Evolutionary conservation across 1,140 invertebrate species (phyloP).

Genomic region (Bathynomus jamesi): DNA sequence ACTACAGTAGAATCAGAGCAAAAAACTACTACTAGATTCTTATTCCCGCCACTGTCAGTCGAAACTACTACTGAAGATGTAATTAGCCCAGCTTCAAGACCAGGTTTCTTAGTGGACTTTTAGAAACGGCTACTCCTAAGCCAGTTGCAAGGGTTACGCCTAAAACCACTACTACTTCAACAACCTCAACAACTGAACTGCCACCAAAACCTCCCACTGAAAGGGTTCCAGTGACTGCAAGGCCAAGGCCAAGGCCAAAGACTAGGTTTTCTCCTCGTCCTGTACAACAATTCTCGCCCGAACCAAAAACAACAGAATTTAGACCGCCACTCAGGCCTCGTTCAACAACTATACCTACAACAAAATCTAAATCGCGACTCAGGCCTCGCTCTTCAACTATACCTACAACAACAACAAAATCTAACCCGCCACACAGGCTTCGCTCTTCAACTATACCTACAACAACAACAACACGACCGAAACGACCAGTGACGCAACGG

Average conservation of each 20-base stretch:
- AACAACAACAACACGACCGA: constrained; percentile 1
- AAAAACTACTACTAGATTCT: no score
- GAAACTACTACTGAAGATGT: no score
- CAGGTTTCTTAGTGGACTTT: not conserved
- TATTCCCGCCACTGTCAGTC: no score
- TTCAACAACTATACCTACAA: no score
- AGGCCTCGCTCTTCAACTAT: not conserved
- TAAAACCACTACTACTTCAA: not conserved
- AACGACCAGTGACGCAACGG: constrained; percentile 17
- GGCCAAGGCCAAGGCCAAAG: not conserved
- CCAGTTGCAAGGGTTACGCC: no score
- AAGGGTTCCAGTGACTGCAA: not conserved
- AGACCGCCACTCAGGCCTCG: no score
- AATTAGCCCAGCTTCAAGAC: not conserved
- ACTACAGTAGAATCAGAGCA: no score
- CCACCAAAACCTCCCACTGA: not conserved
- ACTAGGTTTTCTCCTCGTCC: not conserved
- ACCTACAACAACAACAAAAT: not conserved
- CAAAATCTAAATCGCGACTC: no score
- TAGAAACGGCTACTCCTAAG: not conserved
- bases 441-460: no score
- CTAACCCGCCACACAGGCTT: no score
- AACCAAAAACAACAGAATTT: not conserved
- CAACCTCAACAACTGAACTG: not conserved
- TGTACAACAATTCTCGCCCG: not conserved